Conservation (phyloP, 2,888 invertebrate genomes). For the Hofmannophila pseudospretella region DNA sequence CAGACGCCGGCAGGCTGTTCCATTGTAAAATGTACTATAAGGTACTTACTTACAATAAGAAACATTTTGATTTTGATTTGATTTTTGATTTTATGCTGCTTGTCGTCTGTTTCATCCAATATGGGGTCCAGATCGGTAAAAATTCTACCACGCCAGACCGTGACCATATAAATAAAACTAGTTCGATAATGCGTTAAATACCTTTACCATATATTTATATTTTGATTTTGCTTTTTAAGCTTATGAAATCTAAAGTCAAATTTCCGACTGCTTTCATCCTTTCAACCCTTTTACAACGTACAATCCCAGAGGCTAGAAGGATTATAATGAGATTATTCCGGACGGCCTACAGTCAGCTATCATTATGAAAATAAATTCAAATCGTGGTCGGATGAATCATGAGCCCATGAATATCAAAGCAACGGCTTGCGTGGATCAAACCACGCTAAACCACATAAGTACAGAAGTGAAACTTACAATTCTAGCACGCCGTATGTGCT, state of each 20-base stretch:
- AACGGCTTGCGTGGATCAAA: neutral
- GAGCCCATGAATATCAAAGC: neutral
- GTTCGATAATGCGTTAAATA: neutral
- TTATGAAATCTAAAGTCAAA: neutral
- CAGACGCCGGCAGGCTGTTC: too few species aligned
- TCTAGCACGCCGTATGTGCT: neutral
- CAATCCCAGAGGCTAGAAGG: neutral
- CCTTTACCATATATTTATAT: neutral
- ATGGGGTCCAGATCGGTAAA: too few species aligned
- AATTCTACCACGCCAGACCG: too few species aligned
- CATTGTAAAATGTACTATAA: too few species aligned
- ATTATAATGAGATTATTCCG: neutral
- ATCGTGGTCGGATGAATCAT: neutral
- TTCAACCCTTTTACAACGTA: neutral
- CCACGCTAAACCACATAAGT: neutral
- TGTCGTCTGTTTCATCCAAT: too few species aligned
- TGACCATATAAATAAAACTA: neutral
- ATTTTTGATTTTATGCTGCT: too few species aligned
- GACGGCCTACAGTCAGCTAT: neutral
- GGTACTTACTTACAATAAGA: too few species aligned
- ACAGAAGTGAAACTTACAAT: neutral
- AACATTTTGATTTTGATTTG: too few species aligned
- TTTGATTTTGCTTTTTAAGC: neutral
- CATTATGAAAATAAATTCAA: slow-evolving; percentile 1
- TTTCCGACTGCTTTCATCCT: neutral